Evolutionary conservation across 2,888 invertebrate species (phyloP).

Genomic region (Aelia acuminata): DNA sequence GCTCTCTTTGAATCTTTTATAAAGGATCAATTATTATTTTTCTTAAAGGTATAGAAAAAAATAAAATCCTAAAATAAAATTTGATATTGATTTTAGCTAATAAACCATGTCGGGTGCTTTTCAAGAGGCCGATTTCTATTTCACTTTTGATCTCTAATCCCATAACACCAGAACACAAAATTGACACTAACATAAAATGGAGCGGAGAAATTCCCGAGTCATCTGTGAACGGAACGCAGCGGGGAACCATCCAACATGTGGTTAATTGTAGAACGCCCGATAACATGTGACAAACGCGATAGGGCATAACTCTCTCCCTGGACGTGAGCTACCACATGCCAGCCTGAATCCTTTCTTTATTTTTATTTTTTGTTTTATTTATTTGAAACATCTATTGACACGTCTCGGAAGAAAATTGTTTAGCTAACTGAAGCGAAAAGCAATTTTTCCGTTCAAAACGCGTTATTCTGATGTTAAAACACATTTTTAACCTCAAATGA

Average conservation of each 20-base stretch:
- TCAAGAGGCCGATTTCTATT: neutral
- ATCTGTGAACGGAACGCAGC: neutral
- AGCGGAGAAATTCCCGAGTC: neutral
- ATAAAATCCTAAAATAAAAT: too few species aligned
- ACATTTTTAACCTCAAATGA: too few species aligned
- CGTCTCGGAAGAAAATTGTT: too few species aligned
- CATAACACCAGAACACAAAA: neutral
- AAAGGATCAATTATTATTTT: too few species aligned
- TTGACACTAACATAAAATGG: neutral
- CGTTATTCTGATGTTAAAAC: too few species aligned
- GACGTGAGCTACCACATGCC: neutral
- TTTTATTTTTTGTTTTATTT: neutral
- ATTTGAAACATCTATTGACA: neutral
- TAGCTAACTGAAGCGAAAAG: too few species aligned
- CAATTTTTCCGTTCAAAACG: too few species aligned
- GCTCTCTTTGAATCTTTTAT: too few species aligned
- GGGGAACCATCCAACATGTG: slow-evolving; percentile 7
- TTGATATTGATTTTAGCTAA: too few species aligned
- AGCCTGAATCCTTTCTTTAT: neutral
- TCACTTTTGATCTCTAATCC: too few species aligned
- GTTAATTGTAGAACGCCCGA: slow-evolving; percentile 5
- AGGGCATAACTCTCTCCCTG: neutral
- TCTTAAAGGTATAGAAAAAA: too few species aligned
- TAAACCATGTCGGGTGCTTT: neutral
- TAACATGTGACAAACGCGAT: slow-evolving; percentile 34